These are phyloP conservation scores for Callinectes sapidus DNA, from an alignment of 2,888 invertebrate genomes.

Conservation along the genomic window DNA sequence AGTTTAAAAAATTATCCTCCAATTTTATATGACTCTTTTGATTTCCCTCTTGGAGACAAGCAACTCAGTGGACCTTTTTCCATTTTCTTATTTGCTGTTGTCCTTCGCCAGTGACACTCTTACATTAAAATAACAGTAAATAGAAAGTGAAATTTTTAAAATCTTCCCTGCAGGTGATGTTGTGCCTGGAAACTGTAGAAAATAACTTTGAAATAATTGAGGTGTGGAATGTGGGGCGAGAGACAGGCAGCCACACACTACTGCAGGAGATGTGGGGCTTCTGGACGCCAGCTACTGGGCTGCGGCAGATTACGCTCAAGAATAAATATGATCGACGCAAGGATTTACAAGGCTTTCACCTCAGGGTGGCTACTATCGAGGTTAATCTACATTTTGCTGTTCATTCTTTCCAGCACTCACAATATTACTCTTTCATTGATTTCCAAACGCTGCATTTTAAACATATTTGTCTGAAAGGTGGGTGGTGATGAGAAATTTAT, in stretches of 20 bases:
- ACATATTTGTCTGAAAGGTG: not conserved
- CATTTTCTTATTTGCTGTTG: not conserved
- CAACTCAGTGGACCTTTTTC: too few species aligned
- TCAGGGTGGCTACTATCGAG: slow-evolving; percentile 61
- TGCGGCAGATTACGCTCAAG: not conserved
- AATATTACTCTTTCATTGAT: not conserved
- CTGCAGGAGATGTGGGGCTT: slow-evolving; percentile 32
- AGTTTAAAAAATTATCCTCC: too few species aligned
- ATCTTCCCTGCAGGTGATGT: not conserved
- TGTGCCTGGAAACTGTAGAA: not conserved
- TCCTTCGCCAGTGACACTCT: not conserved
- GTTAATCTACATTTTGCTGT: slow-evolving; percentile 35
- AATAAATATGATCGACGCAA: slow-evolving; percentile 67
- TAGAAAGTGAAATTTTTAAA: not conserved
- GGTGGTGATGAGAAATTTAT: not conserved
- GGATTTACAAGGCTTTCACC: slow-evolving; percentile 60
- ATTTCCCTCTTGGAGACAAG: too few species aligned
- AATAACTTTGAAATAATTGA: slow-evolving; percentile 4
- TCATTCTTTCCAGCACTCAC: not conserved
- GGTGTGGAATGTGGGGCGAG: slow-evolving; percentile 48
- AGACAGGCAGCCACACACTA: not conserved
- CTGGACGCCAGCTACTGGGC: slow-evolving; percentile 44
- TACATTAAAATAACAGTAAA: not conserved
- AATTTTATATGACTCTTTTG: too few species aligned
- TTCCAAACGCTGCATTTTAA: not conserved